Base-by-base conservation (phyloP, 2,888 invertebrate species). In the Ormyrus rosae region DNA sequence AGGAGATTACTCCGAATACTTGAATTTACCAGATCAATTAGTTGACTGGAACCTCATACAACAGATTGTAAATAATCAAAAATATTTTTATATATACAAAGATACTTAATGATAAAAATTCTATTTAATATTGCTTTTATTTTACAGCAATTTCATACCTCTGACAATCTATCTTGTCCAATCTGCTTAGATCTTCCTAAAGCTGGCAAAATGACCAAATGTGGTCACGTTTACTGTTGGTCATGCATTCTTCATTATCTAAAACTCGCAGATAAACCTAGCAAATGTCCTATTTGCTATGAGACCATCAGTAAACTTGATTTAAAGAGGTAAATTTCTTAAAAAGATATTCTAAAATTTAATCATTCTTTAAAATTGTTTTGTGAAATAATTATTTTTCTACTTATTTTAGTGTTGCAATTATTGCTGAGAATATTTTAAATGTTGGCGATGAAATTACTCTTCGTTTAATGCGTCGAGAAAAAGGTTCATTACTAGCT, bases 161-260 rank as follows among this genome's bases (percentile, higher is more conserved):
- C 93, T 51, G 95, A 95, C 84, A 92, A 92, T 85, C 93, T 95
- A 34, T 94, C 94, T 60, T 99, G 99, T 90, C 99, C 99, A 0
- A 98, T 99, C 88, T 99, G 99, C 91, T 92, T 99, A 83, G 95
- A 96, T 87, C 92, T 94, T 55, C 98, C 98, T 5, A 93, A 94
- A 73, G 96, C 97, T 74, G 98, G 96, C 1, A 97, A 98, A 91
- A 96, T 98, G 89, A 98, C 98, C 0, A 94, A 95, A 61, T 99
- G 99, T 90, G 98, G 99, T 9, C 99, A 99, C 89, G 95, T 97
- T 82, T 98, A 96, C 91, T 99, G 99, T 91, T 99, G 97, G 98
- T 94, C 98, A 0, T 99, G 99, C 88, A 94, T 98, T 85, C 93
- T 99, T 68, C 98, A 98, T 91, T 98, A 98, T 89, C 93, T 97